Conservation (phyloP, 2,113 vertebrate species). For the Poecilia latipinna region DNA sequence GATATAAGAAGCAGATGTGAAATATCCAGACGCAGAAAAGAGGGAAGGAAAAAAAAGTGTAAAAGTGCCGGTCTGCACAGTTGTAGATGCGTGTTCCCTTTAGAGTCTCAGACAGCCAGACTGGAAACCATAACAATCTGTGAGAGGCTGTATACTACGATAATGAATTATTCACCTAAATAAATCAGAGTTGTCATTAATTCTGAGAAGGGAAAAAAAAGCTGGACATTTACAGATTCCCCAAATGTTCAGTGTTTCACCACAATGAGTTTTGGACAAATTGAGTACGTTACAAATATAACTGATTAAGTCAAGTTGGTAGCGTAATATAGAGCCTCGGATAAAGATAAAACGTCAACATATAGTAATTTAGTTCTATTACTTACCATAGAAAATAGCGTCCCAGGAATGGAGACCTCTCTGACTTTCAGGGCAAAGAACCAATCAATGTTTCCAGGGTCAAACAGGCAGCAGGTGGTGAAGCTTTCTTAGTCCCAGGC, state of each 20-base stretch:
- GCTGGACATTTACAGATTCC: background rate
- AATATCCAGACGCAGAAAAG: constrained; percentile 59
- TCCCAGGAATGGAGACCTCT: background rate
- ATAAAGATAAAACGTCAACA: background rate
- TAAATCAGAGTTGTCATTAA: background rate
- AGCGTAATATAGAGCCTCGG: too few species aligned
- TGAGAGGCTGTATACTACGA: background rate
- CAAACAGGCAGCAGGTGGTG: constrained; percentile 34
- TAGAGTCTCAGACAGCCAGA: background rate
- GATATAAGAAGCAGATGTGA: constrained; percentile 75
- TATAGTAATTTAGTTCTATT: background rate
- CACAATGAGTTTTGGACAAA: background rate
- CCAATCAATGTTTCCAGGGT: constrained; percentile 48
- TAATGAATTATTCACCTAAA: background rate
- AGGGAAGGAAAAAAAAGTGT: constrained; percentile 30
- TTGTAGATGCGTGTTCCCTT: constrained; percentile 4
- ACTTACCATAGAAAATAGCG: constrained; percentile 62
- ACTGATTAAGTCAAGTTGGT: background rate
- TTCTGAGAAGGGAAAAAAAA: background rate
- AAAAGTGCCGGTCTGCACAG: constrained; percentile 20
- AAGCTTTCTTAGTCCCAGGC: constrained; percentile 31
- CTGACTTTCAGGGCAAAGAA: constrained; percentile 15
- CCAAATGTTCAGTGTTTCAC: background rate
- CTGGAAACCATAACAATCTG: background rate
- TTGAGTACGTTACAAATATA: background rate